Evolutionary conservation across 2,113 vertebrate genomes (phyloP), one percentile per base, ranked within the genome.

Genomic region (Osmerus mordax): DNA sequence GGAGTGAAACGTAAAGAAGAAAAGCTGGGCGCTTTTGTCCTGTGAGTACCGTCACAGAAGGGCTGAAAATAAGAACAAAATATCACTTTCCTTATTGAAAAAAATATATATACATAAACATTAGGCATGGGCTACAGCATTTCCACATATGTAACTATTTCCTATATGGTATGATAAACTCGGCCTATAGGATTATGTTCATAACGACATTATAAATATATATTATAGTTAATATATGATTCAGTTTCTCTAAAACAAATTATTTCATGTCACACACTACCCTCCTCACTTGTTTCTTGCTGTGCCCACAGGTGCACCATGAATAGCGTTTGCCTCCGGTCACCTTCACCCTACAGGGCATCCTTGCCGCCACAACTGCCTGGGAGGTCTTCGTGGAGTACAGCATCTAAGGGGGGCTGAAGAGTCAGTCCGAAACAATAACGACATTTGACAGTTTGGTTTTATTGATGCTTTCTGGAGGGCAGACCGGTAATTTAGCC

Each of bases 261-360:
- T 55, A 21, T 56, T 60, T 21, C 3, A 9, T 14, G 58, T 60
- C 18, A 8, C 19, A 23, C 18, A 60, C 21, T 19, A 4, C 21
- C 2, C 9, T 21, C 28, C 15, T 74, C 72, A 95, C 94, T 92
- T 95, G 95, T 6, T 92, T 93, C 77, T 86, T 89, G 89, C 94
- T 96, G 76, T 91, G 89, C 54, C 95, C 95, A 84, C 94, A 95
- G 6, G 89, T 83, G 80, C 95, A 95, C 95, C 95, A 95, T 0
- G 87, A 87, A 71, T 95, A 93, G 1, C 74, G 84, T 76, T 93
- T 94, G 0, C 92, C 93, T 52, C 87, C 92, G 55, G 89, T 67
- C 21, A 95, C 78, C 29, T 93, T 88, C 80, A 93, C 92, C 52
- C 84, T 89, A 79, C 92, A 94, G 5, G 94, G 94, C 13, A 91